Conservation (phyloP, 1,140 invertebrate genomes). For the Papilio dardanus region DNA sequence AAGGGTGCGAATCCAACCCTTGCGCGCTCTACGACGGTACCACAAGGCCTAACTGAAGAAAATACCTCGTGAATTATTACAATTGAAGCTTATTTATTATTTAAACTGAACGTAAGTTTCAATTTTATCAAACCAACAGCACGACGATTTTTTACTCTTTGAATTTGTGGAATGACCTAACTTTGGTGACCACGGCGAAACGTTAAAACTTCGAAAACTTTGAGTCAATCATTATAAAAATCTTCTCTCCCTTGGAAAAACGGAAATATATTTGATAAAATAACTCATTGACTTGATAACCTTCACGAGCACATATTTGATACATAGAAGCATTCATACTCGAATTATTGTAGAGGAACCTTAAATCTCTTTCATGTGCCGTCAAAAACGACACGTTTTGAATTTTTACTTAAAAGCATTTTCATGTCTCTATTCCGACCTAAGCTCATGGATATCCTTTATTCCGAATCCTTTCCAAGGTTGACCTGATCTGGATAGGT, state of each 20-base stretch:
- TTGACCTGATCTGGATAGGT: conserved; percentile 3
- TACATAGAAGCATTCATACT: not conserved
- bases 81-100: not conserved
- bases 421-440: not conserved
- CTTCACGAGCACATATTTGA: not conserved
- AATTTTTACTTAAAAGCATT: conserved; percentile 19
- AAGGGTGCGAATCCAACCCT: conserved; percentile 27
- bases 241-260: no score
- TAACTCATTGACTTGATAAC: no score
- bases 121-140: not conserved
- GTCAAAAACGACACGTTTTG: not conserved
- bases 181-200: no score
- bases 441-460: not conserved
- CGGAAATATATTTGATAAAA: no score
- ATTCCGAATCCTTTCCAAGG: not conserved
- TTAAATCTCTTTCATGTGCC: not conserved
- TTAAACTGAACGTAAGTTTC: no score
- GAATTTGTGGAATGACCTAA: not conserved
- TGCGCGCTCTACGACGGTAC: not conserved
- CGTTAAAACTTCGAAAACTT: not conserved
- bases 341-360: not conserved
- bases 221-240: no score
- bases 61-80: not conserved
- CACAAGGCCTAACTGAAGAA: conserved; percentile 26
- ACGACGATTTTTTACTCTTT: not conserved